Evolutionary conservation across 37 sponge, comb jelly and placozoan species (phyloP).

Genomic region (Halichondria panicea): DNA sequence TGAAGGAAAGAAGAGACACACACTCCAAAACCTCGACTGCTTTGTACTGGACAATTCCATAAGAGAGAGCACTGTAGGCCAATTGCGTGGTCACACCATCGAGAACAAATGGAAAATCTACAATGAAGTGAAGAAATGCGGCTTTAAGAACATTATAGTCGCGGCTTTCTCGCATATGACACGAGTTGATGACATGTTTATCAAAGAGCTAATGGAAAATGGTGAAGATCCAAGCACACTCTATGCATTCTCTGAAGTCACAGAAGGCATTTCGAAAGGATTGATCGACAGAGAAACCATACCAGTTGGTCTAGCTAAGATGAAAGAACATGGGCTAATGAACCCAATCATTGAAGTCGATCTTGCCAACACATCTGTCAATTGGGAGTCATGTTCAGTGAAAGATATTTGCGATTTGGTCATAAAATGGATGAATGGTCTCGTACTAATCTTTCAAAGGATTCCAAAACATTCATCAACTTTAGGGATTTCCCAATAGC

Average conservation of each 20-base stretch:
- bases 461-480: conserved; percentile 69
- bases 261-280: conserved; percentile 38
- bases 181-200: conserved; percentile 80
- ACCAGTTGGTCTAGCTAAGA: conserved; percentile 69
- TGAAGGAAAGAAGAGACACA: conserved; percentile 32
- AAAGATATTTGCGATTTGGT: conserved; percentile 60
- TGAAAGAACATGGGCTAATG: conserved; percentile 55
- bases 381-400: conserved; percentile 64
- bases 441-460: conserved; percentile 17
- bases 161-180: conserved; percentile 74
- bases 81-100: conserved; percentile 80
- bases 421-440: conserved; percentile 60
- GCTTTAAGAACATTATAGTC: conserved; percentile 73
- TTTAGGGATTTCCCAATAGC: conserved; percentile 74
- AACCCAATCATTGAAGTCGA: conserved; percentile 81
- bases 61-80: conserved; percentile 92
- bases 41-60: conserved; percentile 90
- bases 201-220: conserved; percentile 40
- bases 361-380: conserved; percentile 30
- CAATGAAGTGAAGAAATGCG: conserved; percentile 70
- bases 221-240: conserved; percentile 62
- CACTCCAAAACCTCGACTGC: conserved; percentile 68
- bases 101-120: conserved; percentile 76
- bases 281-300: conserved; percentile 52
- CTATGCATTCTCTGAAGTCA: conserved; percentile 78